These are phyloP conservation scores for Leptopilina clavipes DNA, from an alignment of 1,140 invertebrate genomes.

Conservation along the genomic window DNA sequence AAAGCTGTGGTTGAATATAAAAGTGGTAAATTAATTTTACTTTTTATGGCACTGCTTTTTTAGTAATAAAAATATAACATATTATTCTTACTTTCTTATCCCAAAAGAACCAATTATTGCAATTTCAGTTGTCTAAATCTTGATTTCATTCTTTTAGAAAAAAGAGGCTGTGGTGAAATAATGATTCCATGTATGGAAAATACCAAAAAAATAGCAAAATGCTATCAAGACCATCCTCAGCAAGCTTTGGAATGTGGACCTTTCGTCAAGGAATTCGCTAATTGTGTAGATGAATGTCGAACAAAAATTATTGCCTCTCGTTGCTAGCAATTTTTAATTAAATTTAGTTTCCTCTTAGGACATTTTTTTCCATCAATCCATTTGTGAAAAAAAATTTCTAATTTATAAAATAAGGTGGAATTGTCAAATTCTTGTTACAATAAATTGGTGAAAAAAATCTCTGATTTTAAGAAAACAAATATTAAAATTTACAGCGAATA, in stretches of 20 bases:
- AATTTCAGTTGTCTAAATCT: too few species aligned
- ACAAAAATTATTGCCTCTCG: conserved; percentile 57
- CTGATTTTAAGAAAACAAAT: too few species aligned
- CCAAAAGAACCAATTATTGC: too few species aligned
- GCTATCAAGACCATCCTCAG: conserved; percentile 74
- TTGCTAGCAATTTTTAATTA: conserved; percentile 27
- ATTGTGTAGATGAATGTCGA: conserved; percentile 74
- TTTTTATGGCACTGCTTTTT: neutral
- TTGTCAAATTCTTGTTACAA: neutral
- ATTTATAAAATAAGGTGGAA: neutral
- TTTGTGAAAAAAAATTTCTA: too few species aligned
- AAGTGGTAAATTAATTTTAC: conserved; percentile 36
- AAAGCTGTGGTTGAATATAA: conserved; percentile 65
- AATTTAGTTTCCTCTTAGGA: conserved; percentile 10
- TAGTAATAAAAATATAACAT: too few species aligned
- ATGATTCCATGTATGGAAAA: conserved; percentile 72
- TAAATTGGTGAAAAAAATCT: too few species aligned
- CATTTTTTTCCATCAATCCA: neutral
- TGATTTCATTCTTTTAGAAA: neutral
- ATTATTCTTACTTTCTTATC: neutral
- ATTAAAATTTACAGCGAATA: too few species aligned
- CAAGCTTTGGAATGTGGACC: conserved; percentile 74
- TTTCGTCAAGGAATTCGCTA: conserved; percentile 73
- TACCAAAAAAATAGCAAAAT: conserved; percentile 73
- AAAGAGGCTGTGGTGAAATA: neutral